Evolutionary conservation across 2,888 invertebrate genomes (phyloP).

Genomic region (Brachyopa scutellaris): DNA sequence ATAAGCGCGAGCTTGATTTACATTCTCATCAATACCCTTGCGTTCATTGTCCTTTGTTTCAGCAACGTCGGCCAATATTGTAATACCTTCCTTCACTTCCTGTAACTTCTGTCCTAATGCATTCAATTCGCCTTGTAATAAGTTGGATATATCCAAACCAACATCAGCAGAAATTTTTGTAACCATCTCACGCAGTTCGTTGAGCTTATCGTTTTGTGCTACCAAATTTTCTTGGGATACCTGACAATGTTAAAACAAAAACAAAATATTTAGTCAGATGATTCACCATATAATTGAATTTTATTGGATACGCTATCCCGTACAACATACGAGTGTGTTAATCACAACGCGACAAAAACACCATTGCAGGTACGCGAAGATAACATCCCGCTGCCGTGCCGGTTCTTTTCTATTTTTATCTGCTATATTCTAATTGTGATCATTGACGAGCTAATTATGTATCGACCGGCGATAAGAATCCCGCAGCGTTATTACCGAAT

Average conservation of each 20-base stretch:
- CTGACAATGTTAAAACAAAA: conserved; percentile 80
- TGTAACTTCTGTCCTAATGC: conserved; percentile 88
- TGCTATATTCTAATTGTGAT: conserved; percentile 43
- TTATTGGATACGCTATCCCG: background rate
- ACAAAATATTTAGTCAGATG: conserved; percentile 5
- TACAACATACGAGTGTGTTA: background rate
- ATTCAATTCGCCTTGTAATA: conserved; percentile 90
- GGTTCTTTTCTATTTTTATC: conserved; percentile 47
- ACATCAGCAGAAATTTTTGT: conserved; percentile 91
- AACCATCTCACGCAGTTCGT: conserved; percentile 88
- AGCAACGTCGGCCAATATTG: conserved; percentile 89
- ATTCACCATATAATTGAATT: conserved; percentile 27
- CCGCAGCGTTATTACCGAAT: conserved; percentile 31
- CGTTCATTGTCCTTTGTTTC: conserved; percentile 86
- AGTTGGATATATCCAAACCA: conserved; percentile 87
- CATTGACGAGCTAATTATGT: conserved; percentile 54
- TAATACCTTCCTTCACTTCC: conserved; percentile 89
- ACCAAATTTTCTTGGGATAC: conserved; percentile 89
- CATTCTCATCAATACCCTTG: conserved; percentile 83
- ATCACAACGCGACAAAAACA: conserved; percentile 23
- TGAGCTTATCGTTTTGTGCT: conserved; percentile 86
- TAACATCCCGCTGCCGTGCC: background rate
- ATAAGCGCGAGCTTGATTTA: conserved; percentile 84
- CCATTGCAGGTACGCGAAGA: conserved; percentile 43
- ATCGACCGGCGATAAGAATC: conserved; percentile 29